Evolutionary conservation across 2,113 vertebrate species (phyloP).

Genomic region (Perca flavescens): DNA sequence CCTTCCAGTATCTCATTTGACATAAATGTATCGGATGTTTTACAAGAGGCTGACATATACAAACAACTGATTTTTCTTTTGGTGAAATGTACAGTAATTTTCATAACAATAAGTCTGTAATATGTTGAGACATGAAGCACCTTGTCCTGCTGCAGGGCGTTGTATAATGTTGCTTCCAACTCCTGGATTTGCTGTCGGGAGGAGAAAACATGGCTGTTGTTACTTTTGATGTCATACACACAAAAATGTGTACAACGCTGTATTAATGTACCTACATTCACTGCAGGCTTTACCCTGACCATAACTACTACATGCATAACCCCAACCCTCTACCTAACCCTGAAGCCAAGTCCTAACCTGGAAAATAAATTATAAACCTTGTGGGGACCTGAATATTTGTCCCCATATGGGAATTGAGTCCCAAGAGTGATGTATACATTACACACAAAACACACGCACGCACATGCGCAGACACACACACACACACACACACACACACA

Average conservation of each 20-base stretch:
- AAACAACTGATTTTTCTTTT: background rate
- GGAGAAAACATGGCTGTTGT: background rate
- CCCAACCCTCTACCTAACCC: background rate
- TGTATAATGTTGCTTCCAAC: slow-evolving; percentile 98
- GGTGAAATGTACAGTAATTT: background rate
- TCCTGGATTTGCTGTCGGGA: slow-evolving; percentile 96
- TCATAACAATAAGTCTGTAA: background rate
- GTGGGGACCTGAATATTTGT: background rate
- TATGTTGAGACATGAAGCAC: slow-evolving; percentile 54
- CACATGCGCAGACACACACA: too few species aligned
- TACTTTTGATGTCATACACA: background rate
- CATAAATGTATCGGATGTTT: background rate
- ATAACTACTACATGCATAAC: background rate
- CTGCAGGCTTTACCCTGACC: background rate
- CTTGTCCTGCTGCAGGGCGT: slow-evolving; percentile 97
- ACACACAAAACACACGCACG: background rate
- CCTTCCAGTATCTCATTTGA: background rate
- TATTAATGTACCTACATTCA: background rate
- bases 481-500: too few species aligned
- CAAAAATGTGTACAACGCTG: background rate
- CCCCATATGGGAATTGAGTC: background rate
- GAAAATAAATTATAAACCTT: background rate
- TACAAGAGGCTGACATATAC: background rate
- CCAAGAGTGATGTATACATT: background rate
- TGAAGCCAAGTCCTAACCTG: background rate